Evolutionary conservation across 2,113 vertebrate genomes (phyloP).

Genomic region (Telmatochromis sp.): DNA sequence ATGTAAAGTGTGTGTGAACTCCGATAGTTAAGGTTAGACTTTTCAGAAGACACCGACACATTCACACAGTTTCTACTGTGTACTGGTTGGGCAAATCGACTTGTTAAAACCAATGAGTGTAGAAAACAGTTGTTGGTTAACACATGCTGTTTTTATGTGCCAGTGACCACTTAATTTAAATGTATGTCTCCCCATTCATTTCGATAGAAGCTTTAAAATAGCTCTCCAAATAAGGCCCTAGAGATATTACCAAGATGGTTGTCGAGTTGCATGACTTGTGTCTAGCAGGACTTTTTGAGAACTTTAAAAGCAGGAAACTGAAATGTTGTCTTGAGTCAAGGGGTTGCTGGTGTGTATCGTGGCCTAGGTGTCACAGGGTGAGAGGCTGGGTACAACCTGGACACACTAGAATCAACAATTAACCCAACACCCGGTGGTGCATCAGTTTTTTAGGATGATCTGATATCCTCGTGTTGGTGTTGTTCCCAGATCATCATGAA

Average conservation of each 20-base stretch:
- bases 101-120: not conserved
- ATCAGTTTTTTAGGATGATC: not conserved
- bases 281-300: not conserved
- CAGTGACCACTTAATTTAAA: fast-evolving
- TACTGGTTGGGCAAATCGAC: not conserved
- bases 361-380: not conserved
- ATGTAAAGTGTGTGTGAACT: not conserved
- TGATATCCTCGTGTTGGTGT: no score
- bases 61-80: not conserved
- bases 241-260: not conserved
- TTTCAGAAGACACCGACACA: not conserved
- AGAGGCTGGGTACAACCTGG: not conserved
- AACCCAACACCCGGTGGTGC: not conserved
- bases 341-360: not conserved
- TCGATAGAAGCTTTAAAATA: not conserved
- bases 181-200: not conserved
- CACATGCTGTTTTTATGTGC: not conserved
- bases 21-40: not conserved
- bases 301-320: not conserved
- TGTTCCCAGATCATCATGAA: no score
- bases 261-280: not conserved
- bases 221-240: not conserved
- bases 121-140: not conserved
- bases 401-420: not conserved
- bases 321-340: not conserved